A percentile compares a stretch with the other conserved stretches of the same genome.
phyloP scores from a whole-genome alignment of 2,888 invertebrate species.

The Augiades crinisus region DNA sequence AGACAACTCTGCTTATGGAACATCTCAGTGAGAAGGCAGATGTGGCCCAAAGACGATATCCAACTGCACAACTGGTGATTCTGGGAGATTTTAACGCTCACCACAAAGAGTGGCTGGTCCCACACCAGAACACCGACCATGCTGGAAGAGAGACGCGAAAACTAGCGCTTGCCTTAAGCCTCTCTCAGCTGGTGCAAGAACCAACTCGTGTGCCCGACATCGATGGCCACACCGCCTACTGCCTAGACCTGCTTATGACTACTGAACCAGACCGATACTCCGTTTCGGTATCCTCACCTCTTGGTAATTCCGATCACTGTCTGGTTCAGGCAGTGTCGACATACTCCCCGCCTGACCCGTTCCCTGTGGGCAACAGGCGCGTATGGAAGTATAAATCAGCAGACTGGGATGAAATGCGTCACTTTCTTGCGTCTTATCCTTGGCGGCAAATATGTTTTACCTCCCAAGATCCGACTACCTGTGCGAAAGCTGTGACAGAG shows the following conservation, averaged over 20 bases:
- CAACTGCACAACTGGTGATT: neutral
- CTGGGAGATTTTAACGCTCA: neutral
- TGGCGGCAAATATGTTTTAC: slow-evolving; percentile 26
- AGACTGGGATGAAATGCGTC: slow-evolving; percentile 9
- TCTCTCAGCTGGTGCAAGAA: neutral
- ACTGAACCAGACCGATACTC: neutral
- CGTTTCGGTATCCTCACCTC: neutral
- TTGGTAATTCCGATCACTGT: neutral
- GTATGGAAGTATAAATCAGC: neutral
- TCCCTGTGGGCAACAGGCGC: neutral
- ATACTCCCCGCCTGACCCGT: neutral
- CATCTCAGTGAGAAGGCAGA: slow-evolving; percentile 4
- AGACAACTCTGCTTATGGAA: neutral
- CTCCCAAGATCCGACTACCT: slow-evolving; percentile 8
- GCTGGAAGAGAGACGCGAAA: neutral
- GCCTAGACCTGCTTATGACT: slow-evolving; percentile 20
- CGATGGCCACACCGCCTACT: slow-evolving; percentile 13
- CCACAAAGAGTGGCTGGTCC: neutral
- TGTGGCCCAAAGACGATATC: neutral
- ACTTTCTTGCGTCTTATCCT: slow-evolving; percentile 32
- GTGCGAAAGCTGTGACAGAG: slow-evolving; percentile 10
- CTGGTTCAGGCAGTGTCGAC: neutral
- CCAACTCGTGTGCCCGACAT: slow-evolving; percentile 10
- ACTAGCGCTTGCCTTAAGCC: neutral
- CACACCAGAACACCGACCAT: neutral